Conservation (phyloP, 2,888 invertebrate species). For the Drosophila putrida region DNA sequence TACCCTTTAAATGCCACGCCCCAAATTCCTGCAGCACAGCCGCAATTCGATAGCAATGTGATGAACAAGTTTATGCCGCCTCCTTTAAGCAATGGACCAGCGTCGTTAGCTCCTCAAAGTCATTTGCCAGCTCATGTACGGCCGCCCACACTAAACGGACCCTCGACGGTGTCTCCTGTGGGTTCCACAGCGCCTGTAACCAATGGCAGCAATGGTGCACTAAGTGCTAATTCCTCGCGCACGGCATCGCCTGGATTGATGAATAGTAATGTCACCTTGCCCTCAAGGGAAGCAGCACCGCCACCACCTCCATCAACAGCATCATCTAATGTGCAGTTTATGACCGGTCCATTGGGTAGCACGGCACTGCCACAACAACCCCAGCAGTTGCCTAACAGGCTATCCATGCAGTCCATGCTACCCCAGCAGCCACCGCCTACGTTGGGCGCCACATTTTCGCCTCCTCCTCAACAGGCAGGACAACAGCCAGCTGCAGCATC, state of each 20-base stretch:
- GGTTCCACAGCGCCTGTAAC: slow-evolving; percentile 32
- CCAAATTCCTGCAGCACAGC: slow-evolving; percentile 15
- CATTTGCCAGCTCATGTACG: slow-evolving; percentile 74
- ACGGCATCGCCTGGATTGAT: slow-evolving; percentile 81
- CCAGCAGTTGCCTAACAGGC: not conserved
- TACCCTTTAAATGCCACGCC: slow-evolving; percentile 37
- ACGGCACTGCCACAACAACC: not conserved
- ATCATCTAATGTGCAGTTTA: slow-evolving; percentile 24
- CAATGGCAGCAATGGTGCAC: slow-evolving; percentile 75
- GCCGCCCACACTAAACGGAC: slow-evolving; percentile 65
- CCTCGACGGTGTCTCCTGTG: slow-evolving; percentile 29
- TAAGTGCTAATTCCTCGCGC: slow-evolving; percentile 84
- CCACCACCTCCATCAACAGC: slow-evolving; percentile 23
- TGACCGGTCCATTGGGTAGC: slow-evolving; percentile 28
- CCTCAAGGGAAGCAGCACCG: slow-evolving; percentile 7
- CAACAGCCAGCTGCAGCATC: not conserved
- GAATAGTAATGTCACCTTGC: not conserved
- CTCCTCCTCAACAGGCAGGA: not conserved
- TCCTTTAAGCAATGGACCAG: slow-evolving; percentile 29
- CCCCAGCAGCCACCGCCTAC: not conserved
- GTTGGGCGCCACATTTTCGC: no score
- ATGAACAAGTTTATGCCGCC: slow-evolving; percentile 65
- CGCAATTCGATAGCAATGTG: slow-evolving; percentile 59
- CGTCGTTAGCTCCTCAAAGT: slow-evolving; percentile 29
- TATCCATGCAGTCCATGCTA: not conserved